Evolutionary conservation across 1,140 invertebrate genomes (phyloP), one percentile per base, ranked within the genome.

Genomic region (Vollenhovia emeryi): DNA sequence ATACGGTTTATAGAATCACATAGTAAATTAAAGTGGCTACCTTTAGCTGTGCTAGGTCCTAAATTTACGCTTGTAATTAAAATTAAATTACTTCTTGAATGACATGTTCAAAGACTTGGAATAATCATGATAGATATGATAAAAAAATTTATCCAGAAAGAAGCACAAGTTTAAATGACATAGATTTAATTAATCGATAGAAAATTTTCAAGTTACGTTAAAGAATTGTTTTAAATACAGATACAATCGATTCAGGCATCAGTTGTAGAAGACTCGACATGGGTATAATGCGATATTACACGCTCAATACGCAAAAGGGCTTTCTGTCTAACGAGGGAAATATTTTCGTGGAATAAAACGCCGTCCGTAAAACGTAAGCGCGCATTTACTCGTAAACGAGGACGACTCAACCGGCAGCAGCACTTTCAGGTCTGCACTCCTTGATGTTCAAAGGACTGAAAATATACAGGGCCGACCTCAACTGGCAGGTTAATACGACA

Each of bases 351-450:
- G 9, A 79, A n/a, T 50, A 66, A 52, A 66, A 66, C 30, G 43
- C 30, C 59, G 18, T 50, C 13, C 21, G 45, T 50, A 79, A 79
- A 79, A 66, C 15, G 75, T 66, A 79, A 68, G 76, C 24, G 48
- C 21, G 30, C 76, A 52, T 79, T 79, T 79, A 68, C 30, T 79
- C 60, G 45, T 52, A 79, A 79, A 68, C 55, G 76, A 79, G 45
- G 40, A 59, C 73, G 36, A 68, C 45, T 68, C 33, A 68, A 11
- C 30, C 45, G 59, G 27, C 75, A 18, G 43, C n/a, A 7, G 74
- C 18, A 76, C 27, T 76, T 76, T 60, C 55, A 33, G 5, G 45
- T 9, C 60, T 6, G 48, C 48, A 50, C 48, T 52, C 11, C 33
- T 62, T 76, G 24, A 27, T 30, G 57, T 24, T 76, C 74, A 76